A percentile compares a stretch with the other conserved stretches of the same genome.
Evolutionary conservation across 2,888 invertebrate species (phyloP).

Genomic region (Cantharis rufa): DNA sequence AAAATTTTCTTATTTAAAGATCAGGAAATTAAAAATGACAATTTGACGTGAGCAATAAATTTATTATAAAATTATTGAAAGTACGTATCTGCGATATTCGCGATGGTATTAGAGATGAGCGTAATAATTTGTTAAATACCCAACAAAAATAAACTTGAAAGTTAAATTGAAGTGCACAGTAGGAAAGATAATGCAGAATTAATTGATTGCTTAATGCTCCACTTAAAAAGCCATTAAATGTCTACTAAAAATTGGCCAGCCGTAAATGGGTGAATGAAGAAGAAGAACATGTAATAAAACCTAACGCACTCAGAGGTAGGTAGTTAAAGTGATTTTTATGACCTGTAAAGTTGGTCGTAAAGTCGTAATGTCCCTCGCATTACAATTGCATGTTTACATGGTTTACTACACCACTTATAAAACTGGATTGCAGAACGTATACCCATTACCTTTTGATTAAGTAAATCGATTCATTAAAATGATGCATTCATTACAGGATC

Average conservation of each 20-base stretch:
- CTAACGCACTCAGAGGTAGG: conserved; percentile 54
- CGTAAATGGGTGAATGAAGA: conserved; percentile 53
- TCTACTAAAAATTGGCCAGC: conserved; percentile 48
- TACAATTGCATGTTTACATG: conserved; percentile 56
- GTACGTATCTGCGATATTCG: not conserved
- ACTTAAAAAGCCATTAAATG: conserved; percentile 54
- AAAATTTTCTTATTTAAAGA: not conserved
- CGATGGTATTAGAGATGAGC: not conserved
- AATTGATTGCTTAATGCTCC: conserved; percentile 37
- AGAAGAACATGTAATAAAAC: conserved; percentile 54
- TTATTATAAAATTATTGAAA: not conserved
- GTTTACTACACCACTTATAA: conserved; percentile 45
- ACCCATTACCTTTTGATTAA: conserved; percentile 39
- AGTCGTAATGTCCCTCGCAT: conserved; percentile 57
- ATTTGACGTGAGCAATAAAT: conserved; percentile 1
- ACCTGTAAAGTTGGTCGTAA: conserved; percentile 57
- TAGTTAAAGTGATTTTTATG: conserved; percentile 59
- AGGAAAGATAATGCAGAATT: conserved; percentile 22
- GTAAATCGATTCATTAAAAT: not conserved
- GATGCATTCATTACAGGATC: not conserved
- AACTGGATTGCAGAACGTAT: conserved; percentile 50
- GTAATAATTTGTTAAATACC: not conserved
- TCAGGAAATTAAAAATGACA: not conserved
- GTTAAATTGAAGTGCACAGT: conserved; percentile 4
- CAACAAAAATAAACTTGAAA: conserved; percentile 3